A percentile compares a stretch with the other conserved stretches of the same genome.
phyloP scores from a whole-genome alignment of 2,888 invertebrate genomes.

The Cerceris rybyensis region DNA sequence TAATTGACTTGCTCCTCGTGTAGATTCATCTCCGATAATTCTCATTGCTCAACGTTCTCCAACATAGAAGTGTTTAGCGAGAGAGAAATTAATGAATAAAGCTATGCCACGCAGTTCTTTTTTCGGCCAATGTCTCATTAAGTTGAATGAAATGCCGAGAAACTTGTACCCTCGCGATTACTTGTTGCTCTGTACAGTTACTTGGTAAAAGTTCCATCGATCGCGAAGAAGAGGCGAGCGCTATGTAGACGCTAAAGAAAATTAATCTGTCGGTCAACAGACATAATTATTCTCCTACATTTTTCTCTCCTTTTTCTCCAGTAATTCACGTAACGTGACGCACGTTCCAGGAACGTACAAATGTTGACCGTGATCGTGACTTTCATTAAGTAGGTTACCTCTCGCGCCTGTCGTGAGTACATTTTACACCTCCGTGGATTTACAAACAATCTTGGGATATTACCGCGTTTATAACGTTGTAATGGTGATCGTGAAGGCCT shows the following conservation, averaged over 20 bases:
- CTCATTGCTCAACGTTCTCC: neutral
- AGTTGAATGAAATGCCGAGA: constrained; percentile 7
- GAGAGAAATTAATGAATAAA: constrained; percentile 23
- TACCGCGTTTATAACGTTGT: constrained; percentile 11
- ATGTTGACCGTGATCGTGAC: constrained; percentile 69
- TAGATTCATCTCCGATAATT: constrained; percentile 1
- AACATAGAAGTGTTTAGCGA: neutral
- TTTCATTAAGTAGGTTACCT: constrained; percentile 65
- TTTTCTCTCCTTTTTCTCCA: constrained; percentile 14
- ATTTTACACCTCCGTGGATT: constrained; percentile 56
- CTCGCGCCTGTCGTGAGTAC: constrained; percentile 48
- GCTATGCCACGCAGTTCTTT: neutral
- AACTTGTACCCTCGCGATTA: neutral
- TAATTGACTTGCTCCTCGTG: constrained; percentile 37
- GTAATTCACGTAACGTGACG: constrained; percentile 36
- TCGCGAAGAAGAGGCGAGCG: constrained; percentile 6
- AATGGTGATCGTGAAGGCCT: constrained; percentile 21
- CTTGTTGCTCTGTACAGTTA: constrained; percentile 34
- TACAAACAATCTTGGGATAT: constrained; percentile 9
- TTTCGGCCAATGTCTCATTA: constrained; percentile 7
- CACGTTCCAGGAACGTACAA: constrained; percentile 40
- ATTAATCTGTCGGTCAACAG: constrained; percentile 28
- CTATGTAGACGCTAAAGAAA: constrained; percentile 17
- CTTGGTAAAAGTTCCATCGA: constrained; percentile 9
- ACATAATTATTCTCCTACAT: constrained; percentile 1